These are phyloP conservation scores for Cephus cinctus DNA, from an alignment of 1,140 invertebrate species.

Conservation along the genomic window DNA sequence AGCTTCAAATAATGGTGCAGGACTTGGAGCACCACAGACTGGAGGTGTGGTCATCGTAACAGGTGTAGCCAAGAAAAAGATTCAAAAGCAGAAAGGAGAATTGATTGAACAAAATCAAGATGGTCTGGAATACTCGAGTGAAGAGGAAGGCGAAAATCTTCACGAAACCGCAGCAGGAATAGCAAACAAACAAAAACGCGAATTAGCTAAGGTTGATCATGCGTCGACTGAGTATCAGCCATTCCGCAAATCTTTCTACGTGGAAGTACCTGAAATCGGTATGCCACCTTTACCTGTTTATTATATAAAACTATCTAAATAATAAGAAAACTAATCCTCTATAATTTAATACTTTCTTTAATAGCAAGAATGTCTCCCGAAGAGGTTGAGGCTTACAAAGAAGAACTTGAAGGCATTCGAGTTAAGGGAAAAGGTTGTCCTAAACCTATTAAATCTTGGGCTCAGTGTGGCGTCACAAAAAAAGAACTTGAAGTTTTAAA, in stretches of 20 bases:
- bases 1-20: slow-evolving; percentile 50
- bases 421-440: slow-evolving; percentile 89
- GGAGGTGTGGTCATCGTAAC: slow-evolving; percentile 77
- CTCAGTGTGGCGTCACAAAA: slow-evolving; percentile 96
- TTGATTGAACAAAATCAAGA: slow-evolving; percentile 97
- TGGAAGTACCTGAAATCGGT: slow-evolving; percentile 82
- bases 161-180: slow-evolving; percentile 88
- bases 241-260: slow-evolving; percentile 96
- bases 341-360: slow-evolving; percentile 42
- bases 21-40: slow-evolving; percentile 31
- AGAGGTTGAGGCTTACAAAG: slow-evolving; percentile 84
- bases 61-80: slow-evolving; percentile 87
- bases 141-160: slow-evolving; percentile 94
- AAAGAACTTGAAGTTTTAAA: slow-evolving; percentile 95
- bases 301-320: background rate
- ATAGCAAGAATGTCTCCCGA: slow-evolving; percentile 82
- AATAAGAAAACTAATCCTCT: background rate
- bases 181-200: slow-evolving; percentile 85
- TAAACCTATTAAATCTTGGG: slow-evolving; percentile 95
- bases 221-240: slow-evolving; percentile 78
- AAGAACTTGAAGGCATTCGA: slow-evolving; percentile 80
- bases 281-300: slow-evolving; percentile 7
- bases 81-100: slow-evolving; percentile 79
- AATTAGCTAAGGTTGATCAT: slow-evolving; percentile 88
- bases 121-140: slow-evolving; percentile 95